These are phyloP conservation scores for Enteromius argenteus DNA, from an alignment of 2,797 vertebrate species.

Conservation along the genomic window DNA sequence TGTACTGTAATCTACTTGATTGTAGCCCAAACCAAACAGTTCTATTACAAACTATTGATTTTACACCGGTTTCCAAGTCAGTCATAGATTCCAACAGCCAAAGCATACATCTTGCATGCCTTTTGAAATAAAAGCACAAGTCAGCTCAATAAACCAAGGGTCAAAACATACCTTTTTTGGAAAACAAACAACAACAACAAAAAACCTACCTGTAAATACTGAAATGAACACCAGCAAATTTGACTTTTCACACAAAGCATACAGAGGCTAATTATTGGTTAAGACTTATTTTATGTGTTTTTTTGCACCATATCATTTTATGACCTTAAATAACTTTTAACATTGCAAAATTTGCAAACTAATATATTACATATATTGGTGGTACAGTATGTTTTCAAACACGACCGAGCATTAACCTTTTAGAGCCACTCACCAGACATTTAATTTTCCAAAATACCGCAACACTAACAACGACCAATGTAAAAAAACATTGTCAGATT, in stretches of 20 bases:
- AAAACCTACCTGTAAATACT: background rate
- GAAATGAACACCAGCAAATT: background rate
- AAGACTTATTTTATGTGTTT: background rate
- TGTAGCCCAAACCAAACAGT: constrained; percentile 7
- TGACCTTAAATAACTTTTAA: background rate
- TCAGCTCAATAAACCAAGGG: background rate
- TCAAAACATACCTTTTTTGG: background rate
- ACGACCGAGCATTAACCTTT: background rate
- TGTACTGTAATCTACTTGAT: background rate
- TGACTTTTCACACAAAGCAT: background rate
- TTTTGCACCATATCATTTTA: background rate
- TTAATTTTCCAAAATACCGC: background rate
- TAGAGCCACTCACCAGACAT: background rate
- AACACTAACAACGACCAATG: background rate
- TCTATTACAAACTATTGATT: constrained; percentile 24
- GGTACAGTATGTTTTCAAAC: background rate
- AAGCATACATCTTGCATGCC: background rate
- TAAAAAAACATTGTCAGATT: background rate
- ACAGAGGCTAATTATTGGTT: background rate
- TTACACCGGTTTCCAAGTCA: background rate
- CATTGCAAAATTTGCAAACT: background rate
- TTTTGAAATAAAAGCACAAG: constrained; percentile 15
- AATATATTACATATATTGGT: background rate
- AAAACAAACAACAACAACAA: background rate
- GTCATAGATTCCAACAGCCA: constrained; percentile 1